Evolutionary conservation across 1,140 invertebrate genomes (phyloP).

Genomic region (Sycophila sp.): DNA sequence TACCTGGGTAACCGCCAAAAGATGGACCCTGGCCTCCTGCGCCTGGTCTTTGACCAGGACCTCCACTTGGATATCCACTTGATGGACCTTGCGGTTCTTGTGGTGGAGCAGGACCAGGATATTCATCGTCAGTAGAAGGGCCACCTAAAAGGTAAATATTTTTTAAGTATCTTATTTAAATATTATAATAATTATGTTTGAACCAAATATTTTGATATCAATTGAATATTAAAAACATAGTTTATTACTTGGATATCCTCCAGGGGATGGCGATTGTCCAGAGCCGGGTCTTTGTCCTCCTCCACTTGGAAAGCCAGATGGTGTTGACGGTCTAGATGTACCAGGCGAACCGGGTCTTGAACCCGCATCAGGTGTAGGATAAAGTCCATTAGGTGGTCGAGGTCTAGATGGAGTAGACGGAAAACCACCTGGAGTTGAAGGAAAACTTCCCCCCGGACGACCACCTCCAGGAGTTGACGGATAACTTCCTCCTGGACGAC

Average conservation of each 20-base stretch:
- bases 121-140: conserved; percentile 27
- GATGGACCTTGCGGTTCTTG: conserved; percentile 35
- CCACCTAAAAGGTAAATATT: background rate
- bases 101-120: conserved; percentile 39
- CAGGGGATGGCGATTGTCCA: conserved; percentile 5
- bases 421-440: background rate
- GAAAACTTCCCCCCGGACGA: background rate
- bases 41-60: conserved; percentile 28
- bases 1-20: conserved; percentile 35
- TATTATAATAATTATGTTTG: background rate
- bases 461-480: background rate
- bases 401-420: conserved; percentile 22
- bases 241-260: conserved; percentile 14
- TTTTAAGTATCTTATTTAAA: background rate
- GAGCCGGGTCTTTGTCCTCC: conserved; percentile 35
- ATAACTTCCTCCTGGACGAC: conserved; percentile 21
- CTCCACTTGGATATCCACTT: conserved; percentile 43
- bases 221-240: background rate
- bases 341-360: background rate
- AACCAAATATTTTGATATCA: background rate
- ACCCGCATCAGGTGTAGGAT: conserved; percentile 10
- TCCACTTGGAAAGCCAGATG: conserved; percentile 19
- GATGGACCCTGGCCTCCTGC: conserved; percentile 5
- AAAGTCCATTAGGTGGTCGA: conserved; percentile 27
- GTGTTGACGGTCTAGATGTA: conserved; percentile 20